Evolutionary conservation across 1,140 invertebrate species (phyloP).

Genomic region (Platorchestia sp.): DNA sequence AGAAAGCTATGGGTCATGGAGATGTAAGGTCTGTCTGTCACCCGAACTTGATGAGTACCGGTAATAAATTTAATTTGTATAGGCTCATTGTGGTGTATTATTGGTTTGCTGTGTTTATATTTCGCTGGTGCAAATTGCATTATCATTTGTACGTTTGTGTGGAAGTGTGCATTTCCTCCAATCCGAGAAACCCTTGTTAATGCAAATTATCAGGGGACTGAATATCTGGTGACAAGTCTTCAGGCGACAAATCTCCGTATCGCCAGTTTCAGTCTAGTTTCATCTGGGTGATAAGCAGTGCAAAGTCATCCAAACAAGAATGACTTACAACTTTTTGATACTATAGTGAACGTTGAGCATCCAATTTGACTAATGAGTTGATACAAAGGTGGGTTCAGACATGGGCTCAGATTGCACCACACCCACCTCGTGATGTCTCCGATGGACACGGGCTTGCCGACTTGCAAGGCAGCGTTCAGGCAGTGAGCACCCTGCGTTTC

Average conservation of each 20-base stretch:
- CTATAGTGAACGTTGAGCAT: background rate
- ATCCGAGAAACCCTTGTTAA: too few relatives aligned
- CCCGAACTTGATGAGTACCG: too few relatives aligned
- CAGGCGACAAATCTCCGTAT: background rate
- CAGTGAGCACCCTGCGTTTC: constrained; percentile 74
- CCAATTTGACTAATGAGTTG: background rate
- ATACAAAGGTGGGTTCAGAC: background rate
- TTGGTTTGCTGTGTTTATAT: too few relatives aligned
- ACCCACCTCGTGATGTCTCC: constrained; percentile 72
- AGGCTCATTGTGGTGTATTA: too few relatives aligned
- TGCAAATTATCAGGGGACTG: too few relatives aligned
- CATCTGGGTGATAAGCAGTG: background rate
- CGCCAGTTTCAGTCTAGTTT: background rate
- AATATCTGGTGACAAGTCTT: too few relatives aligned
- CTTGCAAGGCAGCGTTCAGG: constrained; percentile 72
- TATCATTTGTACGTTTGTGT: too few relatives aligned
- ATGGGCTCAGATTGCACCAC: background rate
- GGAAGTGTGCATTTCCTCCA: too few relatives aligned
- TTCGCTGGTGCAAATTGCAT: too few relatives aligned
- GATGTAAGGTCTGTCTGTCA: too few relatives aligned
- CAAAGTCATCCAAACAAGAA: background rate
- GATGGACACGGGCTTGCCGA: constrained; percentile 71
- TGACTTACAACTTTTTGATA: background rate
- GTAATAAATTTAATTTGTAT: too few relatives aligned
- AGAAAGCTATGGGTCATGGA: too few relatives aligned